phyloP scores from a whole-genome alignment of 2,888 invertebrate genomes.

The Polylopha cassiicola region DNA sequence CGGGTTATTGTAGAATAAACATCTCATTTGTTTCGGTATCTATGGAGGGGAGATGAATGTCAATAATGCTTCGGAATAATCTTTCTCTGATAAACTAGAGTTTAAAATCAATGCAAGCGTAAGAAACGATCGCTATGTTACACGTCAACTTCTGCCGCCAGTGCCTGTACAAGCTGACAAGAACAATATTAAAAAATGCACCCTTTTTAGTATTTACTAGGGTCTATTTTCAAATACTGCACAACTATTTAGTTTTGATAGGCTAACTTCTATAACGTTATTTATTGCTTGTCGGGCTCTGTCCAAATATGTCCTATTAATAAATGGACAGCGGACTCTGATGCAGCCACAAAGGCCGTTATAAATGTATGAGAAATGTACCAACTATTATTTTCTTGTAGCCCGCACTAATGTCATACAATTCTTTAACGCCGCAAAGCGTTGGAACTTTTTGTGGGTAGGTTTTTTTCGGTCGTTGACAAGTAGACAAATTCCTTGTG shows the following conservation, averaged over 20 bases:
- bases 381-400: slow-evolving; percentile 35
- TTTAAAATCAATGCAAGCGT: slow-evolving; percentile 28
- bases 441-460: slow-evolving; percentile 3
- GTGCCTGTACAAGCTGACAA: too few species aligned
- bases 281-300: slow-evolving; percentile 57
- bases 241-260: too few species aligned
- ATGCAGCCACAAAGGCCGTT: slow-evolving; percentile 47
- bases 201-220: too few species aligned
- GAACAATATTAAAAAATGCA: too few species aligned
- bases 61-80: slow-evolving; percentile 14
- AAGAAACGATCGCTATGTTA: slow-evolving; percentile 29
- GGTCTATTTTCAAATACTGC: too few species aligned
- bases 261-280: slow-evolving; percentile 41
- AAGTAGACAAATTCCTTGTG: not conserved
- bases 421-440: slow-evolving; percentile 7
- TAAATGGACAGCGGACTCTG: slow-evolving; percentile 52
- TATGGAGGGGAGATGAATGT: too few species aligned
- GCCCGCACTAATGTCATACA: slow-evolving; percentile 13
- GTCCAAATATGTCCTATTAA: slow-evolving; percentile 72
- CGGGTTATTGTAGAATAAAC: too few species aligned
- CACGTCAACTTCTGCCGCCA: too few species aligned
- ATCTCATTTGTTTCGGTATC: too few species aligned
- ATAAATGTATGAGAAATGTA: slow-evolving; percentile 53
- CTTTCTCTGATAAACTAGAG: slow-evolving; percentile 17
- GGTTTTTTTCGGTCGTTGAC: not conserved